Evolutionary conservation across 2,113 vertebrate species (phyloP).

Genomic region (Rhabdomys dilectus): DNA sequence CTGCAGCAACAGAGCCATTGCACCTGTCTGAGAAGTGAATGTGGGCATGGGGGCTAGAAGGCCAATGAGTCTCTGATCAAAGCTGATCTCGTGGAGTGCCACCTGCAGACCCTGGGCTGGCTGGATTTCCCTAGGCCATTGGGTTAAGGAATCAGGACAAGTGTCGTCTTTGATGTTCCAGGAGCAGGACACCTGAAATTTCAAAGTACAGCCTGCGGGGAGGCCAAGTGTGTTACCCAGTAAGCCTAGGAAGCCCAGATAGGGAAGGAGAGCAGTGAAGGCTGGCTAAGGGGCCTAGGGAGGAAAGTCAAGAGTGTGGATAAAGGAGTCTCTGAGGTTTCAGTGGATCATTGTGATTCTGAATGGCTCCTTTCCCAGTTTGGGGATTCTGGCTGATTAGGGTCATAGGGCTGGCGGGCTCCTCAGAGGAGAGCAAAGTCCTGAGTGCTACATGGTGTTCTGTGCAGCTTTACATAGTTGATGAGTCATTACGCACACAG

Average conservation of each 20-base stretch:
- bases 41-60: rapidly evolving
- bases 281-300: too few relatives aligned
- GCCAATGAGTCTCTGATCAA: neutral
- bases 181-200: neutral
- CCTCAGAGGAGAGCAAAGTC: neutral
- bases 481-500: rapidly evolving
- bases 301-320: neutral
- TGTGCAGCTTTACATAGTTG: too few relatives aligned
- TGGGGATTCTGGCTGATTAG: neutral
- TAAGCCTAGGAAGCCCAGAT: neutral
- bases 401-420: neutral
- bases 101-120: neutral
- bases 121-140: neutral
- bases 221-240: neutral
- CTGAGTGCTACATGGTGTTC: rapidly evolving
- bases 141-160: neutral
- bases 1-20: neutral
- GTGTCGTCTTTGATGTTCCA: neutral
- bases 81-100: neutral
- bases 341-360: neutral
- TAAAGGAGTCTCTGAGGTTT: rapidly evolving
- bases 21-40: neutral
- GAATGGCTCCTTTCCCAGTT: neutral
- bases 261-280: neutral
- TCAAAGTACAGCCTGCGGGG: neutral